These are phyloP conservation scores for Teleogryllus occipitalis DNA, from an alignment of 1,140 invertebrate species.

Conservation along the genomic window DNA sequence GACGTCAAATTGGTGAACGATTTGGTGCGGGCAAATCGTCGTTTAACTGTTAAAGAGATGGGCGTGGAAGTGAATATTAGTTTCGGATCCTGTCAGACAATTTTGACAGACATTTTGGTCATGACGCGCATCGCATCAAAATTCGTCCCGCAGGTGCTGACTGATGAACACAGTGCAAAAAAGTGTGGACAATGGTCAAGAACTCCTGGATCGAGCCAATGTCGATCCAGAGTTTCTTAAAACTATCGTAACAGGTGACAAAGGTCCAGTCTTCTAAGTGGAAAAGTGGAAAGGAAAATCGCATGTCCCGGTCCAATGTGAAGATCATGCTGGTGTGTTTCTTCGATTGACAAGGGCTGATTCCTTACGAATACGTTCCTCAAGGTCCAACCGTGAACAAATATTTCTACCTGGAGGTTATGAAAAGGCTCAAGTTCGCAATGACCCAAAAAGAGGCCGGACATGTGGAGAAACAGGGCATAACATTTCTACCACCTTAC, in stretches of 20 bases:
- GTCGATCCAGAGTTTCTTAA: conserved; percentile 12
- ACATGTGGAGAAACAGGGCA: neutral
- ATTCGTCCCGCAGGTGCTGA: neutral
- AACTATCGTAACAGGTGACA: conserved; percentile 27
- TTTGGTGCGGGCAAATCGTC: too few species aligned
- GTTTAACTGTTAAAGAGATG: too few species aligned
- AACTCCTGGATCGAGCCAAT: conserved; percentile 13
- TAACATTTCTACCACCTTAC: too few species aligned
- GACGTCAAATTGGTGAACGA: too few species aligned
- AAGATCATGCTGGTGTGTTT: conserved; percentile 33
- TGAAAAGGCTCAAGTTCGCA: neutral
- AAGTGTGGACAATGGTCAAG: neutral
- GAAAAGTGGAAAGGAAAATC: conserved; percentile 29
- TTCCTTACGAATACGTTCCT: conserved; percentile 31
- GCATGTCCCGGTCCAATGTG: conserved; percentile 27
- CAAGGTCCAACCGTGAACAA: conserved; percentile 28
- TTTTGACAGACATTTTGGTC: too few species aligned
- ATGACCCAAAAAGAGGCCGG: neutral
- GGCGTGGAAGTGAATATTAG: too few species aligned
- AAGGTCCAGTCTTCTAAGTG: conserved; percentile 28
- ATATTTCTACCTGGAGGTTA: conserved; percentile 18
- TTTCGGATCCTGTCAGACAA: too few species aligned
- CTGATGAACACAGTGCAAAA: conserved; percentile 11
- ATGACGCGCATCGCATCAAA: too few species aligned
- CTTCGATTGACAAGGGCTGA: conserved; percentile 29